Percentiles rank a stretch among this genome's conserved stretches.
These are phyloP conservation scores for Pyrrhosoma nymphula DNA, from an alignment of 2,888 invertebrate genomes.

Conservation along the genomic window DNA sequence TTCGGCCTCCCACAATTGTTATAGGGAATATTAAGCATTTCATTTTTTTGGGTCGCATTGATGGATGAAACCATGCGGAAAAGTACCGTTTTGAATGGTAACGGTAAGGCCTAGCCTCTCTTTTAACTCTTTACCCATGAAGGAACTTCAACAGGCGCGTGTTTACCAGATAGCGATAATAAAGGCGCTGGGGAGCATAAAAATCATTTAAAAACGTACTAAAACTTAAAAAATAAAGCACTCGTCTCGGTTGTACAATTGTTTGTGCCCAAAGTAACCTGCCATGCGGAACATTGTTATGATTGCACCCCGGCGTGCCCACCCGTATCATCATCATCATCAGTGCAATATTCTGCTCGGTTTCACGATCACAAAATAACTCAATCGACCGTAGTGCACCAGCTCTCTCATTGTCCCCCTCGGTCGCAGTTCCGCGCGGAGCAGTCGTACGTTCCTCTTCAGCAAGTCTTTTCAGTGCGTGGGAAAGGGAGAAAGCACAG, in stretches of 20 bases:
- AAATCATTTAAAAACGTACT: background rate
- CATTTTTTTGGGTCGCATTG: too few relatives aligned
- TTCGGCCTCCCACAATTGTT: too few relatives aligned
- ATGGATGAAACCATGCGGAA: too few relatives aligned
- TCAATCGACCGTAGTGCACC: conserved; percentile 16
- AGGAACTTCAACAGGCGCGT: background rate
- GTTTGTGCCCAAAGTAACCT: background rate
- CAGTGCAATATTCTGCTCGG: background rate
- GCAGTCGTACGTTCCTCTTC: background rate
- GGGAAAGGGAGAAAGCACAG: conserved; percentile 26
- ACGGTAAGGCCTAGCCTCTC: too few relatives aligned
- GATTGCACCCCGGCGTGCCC: background rate
- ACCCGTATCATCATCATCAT: background rate
- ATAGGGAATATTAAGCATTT: too few relatives aligned
- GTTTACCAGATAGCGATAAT: background rate
- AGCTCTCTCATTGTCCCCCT: background rate
- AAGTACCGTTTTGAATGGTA: too few relatives aligned
- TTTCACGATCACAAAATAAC: conserved; percentile 14
- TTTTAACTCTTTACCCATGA: too few relatives aligned
- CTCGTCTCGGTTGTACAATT: background rate
- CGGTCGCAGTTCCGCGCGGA: background rate
- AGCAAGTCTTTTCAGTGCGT: background rate
- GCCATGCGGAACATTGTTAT: background rate
- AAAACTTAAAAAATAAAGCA: background rate
- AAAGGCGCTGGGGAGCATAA: background rate